These are phyloP conservation scores for Myrmophylax atrothorax DNA, from an alignment of 2,113 vertebrate species.

Conservation along the genomic window DNA sequence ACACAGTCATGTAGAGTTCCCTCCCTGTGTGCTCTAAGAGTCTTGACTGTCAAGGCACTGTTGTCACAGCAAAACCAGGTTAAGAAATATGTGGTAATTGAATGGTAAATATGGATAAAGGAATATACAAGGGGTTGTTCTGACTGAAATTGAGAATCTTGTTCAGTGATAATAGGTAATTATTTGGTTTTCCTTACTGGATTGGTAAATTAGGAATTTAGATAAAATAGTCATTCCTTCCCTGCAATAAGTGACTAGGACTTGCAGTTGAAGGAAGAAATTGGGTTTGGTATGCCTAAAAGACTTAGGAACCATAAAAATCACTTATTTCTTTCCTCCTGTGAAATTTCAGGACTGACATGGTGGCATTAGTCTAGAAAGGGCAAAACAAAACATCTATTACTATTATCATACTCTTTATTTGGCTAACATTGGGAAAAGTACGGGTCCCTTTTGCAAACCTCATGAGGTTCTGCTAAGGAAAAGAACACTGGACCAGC, in stretches of 20 bases:
- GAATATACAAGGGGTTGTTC: background rate
- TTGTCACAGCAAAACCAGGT: background rate
- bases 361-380: background rate
- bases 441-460: background rate
- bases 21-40: background rate
- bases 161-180: background rate
- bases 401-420: background rate
- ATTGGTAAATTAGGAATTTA: background rate
- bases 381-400: background rate
- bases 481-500: background rate
- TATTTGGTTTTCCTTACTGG: background rate
- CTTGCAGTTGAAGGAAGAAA: background rate
- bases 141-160: background rate
- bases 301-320: background rate
- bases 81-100: background rate
- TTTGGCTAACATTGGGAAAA: background rate
- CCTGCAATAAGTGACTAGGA: background rate
- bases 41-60: background rate
- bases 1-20: background rate
- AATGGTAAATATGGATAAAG: background rate
- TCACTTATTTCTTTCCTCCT: background rate
- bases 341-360: background rate
- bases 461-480: background rate
- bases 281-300: background rate
- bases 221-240: background rate